Conservation (phyloP, 2,113 vertebrate genomes). For the Alligator mississippiensis region DNA sequence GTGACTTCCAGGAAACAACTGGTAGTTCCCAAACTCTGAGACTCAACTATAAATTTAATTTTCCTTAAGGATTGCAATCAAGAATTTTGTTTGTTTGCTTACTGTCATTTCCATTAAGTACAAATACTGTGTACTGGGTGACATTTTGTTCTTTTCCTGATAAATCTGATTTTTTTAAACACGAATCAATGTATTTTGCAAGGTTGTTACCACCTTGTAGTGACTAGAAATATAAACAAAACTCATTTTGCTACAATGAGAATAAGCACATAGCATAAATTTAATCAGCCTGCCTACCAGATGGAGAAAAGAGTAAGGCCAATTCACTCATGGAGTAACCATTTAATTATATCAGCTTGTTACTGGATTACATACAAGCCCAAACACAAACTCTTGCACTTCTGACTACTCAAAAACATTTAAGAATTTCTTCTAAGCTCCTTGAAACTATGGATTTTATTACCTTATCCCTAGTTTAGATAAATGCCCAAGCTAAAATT, state of each 20-base stretch:
- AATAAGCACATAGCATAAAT: slow-evolving; percentile 49
- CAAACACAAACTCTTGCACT: slow-evolving; percentile 6
- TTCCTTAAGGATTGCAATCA: slow-evolving; percentile 46
- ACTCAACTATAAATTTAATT: slow-evolving; percentile 51
- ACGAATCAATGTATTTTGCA: slow-evolving; percentile 4
- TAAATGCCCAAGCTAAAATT: not conserved
- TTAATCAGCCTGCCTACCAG: slow-evolving; percentile 43
- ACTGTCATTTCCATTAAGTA: slow-evolving; percentile 37
- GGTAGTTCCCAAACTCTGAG: slow-evolving; percentile 47
- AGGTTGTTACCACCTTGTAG: slow-evolving; percentile 14
- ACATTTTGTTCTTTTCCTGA: not conserved
- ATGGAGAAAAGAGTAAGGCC: slow-evolving; percentile 45
- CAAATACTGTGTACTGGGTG: not conserved
- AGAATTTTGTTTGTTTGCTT: not conserved
- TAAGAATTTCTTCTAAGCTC: not conserved
- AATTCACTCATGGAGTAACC: slow-evolving; percentile 34
- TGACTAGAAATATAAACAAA: slow-evolving; percentile 10
- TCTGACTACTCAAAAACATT: not conserved
- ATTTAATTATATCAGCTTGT: slow-evolving; percentile 50
- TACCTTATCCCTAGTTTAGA: not conserved
- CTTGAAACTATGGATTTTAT: not conserved
- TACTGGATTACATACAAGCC: slow-evolving; percentile 8
- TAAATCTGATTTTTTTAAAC: slow-evolving; percentile 9
- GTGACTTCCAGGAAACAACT: slow-evolving; percentile 67
- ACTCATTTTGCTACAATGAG: slow-evolving; percentile 24